Evolutionary conservation across 2,113 vertebrate species (phyloP).

Genomic region (Tylochromis polylepis): DNA sequence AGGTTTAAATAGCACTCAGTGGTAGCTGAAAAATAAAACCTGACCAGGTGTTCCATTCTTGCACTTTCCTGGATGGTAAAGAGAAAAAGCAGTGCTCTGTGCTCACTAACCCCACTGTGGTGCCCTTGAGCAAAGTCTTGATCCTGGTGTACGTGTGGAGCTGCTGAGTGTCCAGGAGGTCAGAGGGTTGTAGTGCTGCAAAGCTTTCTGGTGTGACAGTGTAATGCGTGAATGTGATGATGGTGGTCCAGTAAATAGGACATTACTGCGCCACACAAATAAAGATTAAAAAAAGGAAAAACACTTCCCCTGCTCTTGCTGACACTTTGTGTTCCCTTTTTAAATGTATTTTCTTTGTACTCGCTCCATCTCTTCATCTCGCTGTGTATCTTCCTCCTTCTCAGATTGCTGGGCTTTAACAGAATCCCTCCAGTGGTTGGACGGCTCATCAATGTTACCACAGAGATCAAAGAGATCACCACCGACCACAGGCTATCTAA

Average conservation of each 20-base stretch:
- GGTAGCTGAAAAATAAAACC: neutral
- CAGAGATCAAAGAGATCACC: slow-evolving; percentile 81
- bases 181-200: neutral
- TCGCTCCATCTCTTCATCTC: neutral
- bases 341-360: neutral
- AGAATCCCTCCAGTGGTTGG: slow-evolving; percentile 80
- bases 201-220: neutral
- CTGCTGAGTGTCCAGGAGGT: neutral
- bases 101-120: neutral
- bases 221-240: neutral
- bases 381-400: neutral
- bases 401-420: slow-evolving; percentile 81
- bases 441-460: slow-evolving; percentile 76
- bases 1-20: neutral
- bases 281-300: neutral
- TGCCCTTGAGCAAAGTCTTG: neutral
- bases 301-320: neutral
- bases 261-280: neutral
- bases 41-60: neutral
- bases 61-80: neutral
- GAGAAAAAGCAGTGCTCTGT: neutral
- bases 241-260: neutral
- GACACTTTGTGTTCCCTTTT: neutral
- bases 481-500: slow-evolving; percentile 75
- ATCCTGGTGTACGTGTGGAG: neutral